Base-by-base conservation (phyloP, 2,113 vertebrate genomes). In the Myodes glareolus region DNA sequence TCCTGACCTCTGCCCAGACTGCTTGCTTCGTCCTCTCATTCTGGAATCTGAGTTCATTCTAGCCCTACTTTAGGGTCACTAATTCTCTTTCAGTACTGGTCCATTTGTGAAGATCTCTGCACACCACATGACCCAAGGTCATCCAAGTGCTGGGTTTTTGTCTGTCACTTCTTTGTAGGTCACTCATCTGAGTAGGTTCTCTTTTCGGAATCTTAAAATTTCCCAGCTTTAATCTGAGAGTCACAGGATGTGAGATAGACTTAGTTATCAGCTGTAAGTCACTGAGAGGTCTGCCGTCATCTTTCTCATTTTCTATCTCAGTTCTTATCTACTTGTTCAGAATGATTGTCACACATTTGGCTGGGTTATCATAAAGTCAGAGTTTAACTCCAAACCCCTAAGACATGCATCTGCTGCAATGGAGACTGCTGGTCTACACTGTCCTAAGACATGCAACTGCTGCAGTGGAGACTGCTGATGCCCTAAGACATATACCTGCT, bases 361-460 rank as follows among this genome's bases (percentile, higher is more conserved):
- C 90, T 76, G 55, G 55, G 55, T 58, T 58, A 58, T 58, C 55
- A 58, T 58, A 58, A 58, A 80, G 94, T 96, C 95, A 97, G 90
- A 94, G 61, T 97, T 97, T 97, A 97, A 97, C 94, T 85, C 27
- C 36, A 88, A 92, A 80, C 42, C 39, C 76, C 95, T 93, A 73
- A 92, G 61, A 55, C 55, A 55, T 17, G 55, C 16, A 1, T 17
- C 16, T 55, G 52, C 52, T 55, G 52, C 52, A 55, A 14, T 3
- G 52, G 52, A 55, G 52, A 55, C 52, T 55, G 52, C 52, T 55
- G 52, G 52, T 16, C 14, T 16, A 4, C 52, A 16, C 14, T 55
- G 52, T 16, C 52, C 52, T 55, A 16, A 55, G 52, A 55, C 52
- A 55, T 55, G 14, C 14, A 6, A 7, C 47, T 47, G 47, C 47